phyloP scores from a whole-genome alignment of 2,797 vertebrate genomes.

The Dipus sagitta region DNA sequence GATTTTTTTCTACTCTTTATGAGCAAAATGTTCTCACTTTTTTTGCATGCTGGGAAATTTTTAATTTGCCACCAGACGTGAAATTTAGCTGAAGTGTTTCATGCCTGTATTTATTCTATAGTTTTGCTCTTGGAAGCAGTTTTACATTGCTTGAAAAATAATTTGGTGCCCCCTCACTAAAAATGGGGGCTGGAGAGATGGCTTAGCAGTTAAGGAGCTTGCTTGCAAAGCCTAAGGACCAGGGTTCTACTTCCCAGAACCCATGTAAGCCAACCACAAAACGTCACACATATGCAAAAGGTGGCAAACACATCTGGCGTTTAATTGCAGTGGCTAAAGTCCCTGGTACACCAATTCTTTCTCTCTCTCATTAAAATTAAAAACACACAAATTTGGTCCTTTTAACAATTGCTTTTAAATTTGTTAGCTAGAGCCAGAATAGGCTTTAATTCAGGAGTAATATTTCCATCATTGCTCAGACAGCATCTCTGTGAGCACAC shows the following conservation, averaged over 20 bases:
- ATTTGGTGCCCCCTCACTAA: no score
- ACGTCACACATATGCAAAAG: no score
- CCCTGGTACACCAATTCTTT: no score
- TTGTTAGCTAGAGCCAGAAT: neutral
- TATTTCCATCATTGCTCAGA: neutral
- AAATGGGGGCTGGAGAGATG: no score
- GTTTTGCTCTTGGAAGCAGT: neutral
- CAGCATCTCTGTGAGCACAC: neutral
- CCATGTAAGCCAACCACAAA: no score
- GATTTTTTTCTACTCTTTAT: neutral
- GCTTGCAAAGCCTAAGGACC: no score
- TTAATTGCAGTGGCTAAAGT: no score
- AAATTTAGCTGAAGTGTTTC: neutral
- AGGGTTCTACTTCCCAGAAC: no score
- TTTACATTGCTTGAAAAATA: neutral
- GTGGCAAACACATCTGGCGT: no score
- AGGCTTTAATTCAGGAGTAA: neutral
- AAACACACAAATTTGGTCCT: no score
- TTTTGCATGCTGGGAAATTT: neutral
- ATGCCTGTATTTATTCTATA: neutral
- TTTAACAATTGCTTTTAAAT: conserved; percentile 20
- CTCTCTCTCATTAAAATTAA: neutral
- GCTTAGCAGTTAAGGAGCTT: no score
- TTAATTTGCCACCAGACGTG: neutral
- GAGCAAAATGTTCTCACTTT: neutral